These are phyloP conservation scores for Psilopogon haemacephalus DNA, from an alignment of 2,113 vertebrate genomes.

Conservation along the genomic window DNA sequence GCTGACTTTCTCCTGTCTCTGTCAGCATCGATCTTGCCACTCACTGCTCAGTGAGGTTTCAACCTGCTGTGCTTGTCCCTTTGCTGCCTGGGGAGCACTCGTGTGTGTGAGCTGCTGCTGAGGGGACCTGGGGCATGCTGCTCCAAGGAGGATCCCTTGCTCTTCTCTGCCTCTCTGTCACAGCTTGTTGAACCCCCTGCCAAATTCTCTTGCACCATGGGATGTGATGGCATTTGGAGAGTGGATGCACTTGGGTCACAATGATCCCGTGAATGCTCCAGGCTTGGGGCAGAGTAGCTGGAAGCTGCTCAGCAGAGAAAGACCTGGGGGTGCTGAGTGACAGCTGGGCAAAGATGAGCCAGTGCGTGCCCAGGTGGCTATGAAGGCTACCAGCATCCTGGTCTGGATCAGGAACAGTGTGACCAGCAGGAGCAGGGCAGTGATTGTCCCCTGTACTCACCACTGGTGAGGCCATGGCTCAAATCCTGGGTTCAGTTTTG, in stretches of 20 bases:
- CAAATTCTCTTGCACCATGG: background rate
- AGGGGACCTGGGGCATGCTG: background rate
- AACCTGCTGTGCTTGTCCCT: background rate
- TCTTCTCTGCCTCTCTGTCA: background rate
- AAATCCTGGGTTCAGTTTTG: too few relatives aligned
- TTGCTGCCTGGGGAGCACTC: background rate
- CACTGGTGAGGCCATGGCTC: too few relatives aligned
- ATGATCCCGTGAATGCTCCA: too few relatives aligned
- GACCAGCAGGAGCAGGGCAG: too few relatives aligned
- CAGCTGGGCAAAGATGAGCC: too few relatives aligned
- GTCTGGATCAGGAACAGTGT: too few relatives aligned
- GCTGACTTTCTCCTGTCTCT: background rate
- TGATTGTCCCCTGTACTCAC: too few relatives aligned
- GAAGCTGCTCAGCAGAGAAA: too few relatives aligned
- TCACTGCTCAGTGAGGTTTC: rapidly evolving
- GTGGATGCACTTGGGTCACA: background rate
- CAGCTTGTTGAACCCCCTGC: background rate
- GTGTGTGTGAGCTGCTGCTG: rapidly evolving
- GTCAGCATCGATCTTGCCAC: background rate
- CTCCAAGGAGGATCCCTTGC: background rate
- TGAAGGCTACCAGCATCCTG: too few relatives aligned
- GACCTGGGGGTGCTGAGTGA: too few relatives aligned
- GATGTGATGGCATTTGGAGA: background rate
- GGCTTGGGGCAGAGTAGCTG: too few relatives aligned
- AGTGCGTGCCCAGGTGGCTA: too few relatives aligned